phyloP scores from a whole-genome alignment of 2,888 invertebrate species.

The Lepas anatifera region DNA sequence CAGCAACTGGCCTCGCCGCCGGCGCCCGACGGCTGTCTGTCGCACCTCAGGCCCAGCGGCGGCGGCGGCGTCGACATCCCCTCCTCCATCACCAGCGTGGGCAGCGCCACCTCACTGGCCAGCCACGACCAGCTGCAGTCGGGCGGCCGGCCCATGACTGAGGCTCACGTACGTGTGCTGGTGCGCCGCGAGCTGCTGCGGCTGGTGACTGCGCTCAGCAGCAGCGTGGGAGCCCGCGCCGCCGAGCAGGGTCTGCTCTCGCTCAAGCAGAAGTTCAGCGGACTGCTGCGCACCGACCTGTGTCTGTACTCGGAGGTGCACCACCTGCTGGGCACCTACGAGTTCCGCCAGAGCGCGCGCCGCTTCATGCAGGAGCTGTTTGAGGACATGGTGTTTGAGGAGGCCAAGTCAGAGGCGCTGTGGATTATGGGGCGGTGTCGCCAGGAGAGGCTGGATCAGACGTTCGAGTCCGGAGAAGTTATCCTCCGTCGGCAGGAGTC shows the following conservation, averaged over 20 bases:
- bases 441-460: not conserved
- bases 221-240: constrained; percentile 64
- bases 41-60: not conserved
- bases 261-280: constrained; percentile 26
- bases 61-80: not conserved
- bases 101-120: not conserved
- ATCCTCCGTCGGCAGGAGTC: no score
- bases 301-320: constrained; percentile 90
- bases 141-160: not conserved
- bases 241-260: constrained; percentile 65
- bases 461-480: no score
- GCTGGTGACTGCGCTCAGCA: constrained; percentile 59
- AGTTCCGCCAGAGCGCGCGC: constrained; percentile 68
- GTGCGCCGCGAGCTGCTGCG: constrained; percentile 50
- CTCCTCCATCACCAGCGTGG: not conserved
- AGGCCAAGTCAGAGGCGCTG: constrained; percentile 18
- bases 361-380: constrained; percentile 89
- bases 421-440: not conserved
- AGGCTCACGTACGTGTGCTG: constrained; percentile 25
- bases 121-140: constrained; percentile 12
- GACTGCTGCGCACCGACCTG: constrained; percentile 42
- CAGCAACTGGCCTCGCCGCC: constrained; percentile 1
- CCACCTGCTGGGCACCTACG: constrained; percentile 59
- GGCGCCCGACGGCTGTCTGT: not conserved
- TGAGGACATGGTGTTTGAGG: constrained; percentile 63